These are phyloP conservation scores for Psophia crepitans DNA, from an alignment of 2,113 vertebrate genomes.

Conservation along the genomic window DNA sequence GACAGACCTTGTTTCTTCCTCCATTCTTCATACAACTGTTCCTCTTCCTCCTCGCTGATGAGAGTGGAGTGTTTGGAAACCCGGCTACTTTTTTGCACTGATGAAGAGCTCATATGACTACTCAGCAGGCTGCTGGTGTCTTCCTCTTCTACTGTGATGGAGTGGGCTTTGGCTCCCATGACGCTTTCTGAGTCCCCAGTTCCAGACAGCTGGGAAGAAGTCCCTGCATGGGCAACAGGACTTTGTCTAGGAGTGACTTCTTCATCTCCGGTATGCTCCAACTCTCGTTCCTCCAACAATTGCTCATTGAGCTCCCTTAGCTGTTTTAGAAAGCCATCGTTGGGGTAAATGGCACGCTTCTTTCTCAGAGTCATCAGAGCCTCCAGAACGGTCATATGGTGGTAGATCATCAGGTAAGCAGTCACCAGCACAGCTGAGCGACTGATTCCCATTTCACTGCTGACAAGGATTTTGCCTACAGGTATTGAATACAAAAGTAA, in stretches of 20 bases:
- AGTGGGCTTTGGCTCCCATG: constrained; percentile 71
- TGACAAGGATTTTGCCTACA: constrained; percentile 91
- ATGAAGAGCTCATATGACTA: constrained; percentile 77
- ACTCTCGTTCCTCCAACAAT: constrained; percentile 86
- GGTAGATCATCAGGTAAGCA: constrained; percentile 98
- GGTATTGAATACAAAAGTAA: not conserved
- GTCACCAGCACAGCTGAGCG: constrained; percentile 89
- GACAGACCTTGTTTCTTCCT: constrained; percentile 55
- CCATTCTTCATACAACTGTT: constrained; percentile 49
- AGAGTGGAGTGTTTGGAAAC: constrained; percentile 72
- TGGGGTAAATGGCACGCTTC: constrained; percentile 90
- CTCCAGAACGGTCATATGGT: constrained; percentile 90
- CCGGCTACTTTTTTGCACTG: constrained; percentile 57
- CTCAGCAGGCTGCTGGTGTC: constrained; percentile 82
- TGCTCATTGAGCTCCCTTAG: constrained; percentile 90
- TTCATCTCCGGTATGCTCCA: constrained; percentile 53
- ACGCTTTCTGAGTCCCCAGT: constrained; percentile 53
- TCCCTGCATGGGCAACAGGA: constrained; percentile 70
- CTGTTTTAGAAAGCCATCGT: constrained; percentile 93
- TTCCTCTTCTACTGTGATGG: constrained; percentile 84
- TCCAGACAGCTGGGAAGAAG: constrained; percentile 53
- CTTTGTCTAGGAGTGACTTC: constrained; percentile 78
- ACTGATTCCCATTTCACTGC: constrained; percentile 94
- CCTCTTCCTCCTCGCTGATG: constrained; percentile 70
- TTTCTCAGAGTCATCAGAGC: constrained; percentile 86